These are phyloP conservation scores for Synanthedon tipuliformis DNA, from an alignment of 2,888 invertebrate genomes.

Conservation along the genomic window DNA sequence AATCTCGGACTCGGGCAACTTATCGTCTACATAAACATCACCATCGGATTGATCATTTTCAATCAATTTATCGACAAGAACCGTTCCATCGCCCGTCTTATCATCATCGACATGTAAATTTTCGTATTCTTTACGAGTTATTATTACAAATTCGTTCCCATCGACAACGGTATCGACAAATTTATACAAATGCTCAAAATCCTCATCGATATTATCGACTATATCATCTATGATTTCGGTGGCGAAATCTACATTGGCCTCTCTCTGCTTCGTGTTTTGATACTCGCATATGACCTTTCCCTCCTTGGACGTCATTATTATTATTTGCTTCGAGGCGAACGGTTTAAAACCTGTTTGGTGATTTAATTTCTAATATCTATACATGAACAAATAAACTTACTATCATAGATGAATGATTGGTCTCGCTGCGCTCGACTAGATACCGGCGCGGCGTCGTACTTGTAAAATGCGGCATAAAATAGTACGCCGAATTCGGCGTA, in stretches of 20 bases:
- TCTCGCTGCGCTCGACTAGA: too few relatives aligned
- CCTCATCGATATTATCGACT: conserved; percentile 36
- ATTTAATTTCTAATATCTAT: conserved; percentile 1
- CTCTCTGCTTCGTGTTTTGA: conserved; percentile 10
- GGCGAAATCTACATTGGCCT: conserved; percentile 16
- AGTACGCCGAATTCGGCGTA: too few relatives aligned
- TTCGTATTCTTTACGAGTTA: conserved; percentile 19
- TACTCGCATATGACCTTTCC: conserved; percentile 34
- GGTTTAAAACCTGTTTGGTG: conserved; percentile 45
- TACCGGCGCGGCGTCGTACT: too few relatives aligned
- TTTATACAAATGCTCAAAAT: conserved; percentile 6
- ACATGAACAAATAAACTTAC: too few relatives aligned
- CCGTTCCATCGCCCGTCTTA: conserved; percentile 2
- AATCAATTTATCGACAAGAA: conserved; percentile 17
- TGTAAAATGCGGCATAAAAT: too few relatives aligned
- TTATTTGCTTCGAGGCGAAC: conserved; percentile 49
- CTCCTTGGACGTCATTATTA: conserved; percentile 37
- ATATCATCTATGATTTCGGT: conserved; percentile 34
- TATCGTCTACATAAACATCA: conserved; percentile 26
- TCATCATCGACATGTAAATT: conserved; percentile 21
- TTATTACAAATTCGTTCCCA: conserved; percentile 39
- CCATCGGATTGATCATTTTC: conserved; percentile 16
- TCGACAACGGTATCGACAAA: conserved; percentile 15
- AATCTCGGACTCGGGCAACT: conserved; percentile 9
- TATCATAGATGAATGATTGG: too few relatives aligned